Base-by-base conservation (phyloP, 1,140 invertebrate genomes). In the Arion vulgaris region DNA sequence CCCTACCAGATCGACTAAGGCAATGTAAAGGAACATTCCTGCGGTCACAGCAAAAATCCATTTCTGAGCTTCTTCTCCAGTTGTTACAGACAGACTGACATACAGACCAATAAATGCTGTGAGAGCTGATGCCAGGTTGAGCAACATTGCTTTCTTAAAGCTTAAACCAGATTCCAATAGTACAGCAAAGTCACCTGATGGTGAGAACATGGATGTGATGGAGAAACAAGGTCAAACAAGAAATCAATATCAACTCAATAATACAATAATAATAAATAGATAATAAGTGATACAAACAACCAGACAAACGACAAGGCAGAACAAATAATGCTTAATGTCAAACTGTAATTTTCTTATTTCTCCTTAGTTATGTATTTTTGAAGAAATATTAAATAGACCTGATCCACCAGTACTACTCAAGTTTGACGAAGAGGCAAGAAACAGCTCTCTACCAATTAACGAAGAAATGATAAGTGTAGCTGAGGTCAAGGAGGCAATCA, bases 121-220 rank as follows among this genome's bases (percentile, higher is more conserved):
- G 72, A 94, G 93, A 4, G 95, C 94, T 19, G 94, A 95, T 0
- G 95, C 88, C 78, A 95, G 94, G 88, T 95, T 96, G 88, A 94
- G 95, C 13, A 94, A 80, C 28, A 95, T 85, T 4, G 95, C 95
- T 86, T 95, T 93, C 68, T 93, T 92, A 83, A 95, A 93, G 0
- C 93, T 93, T 93, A 95, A 28, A 45, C 97, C 97, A 19, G 96
- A 96, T 92, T 97, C 96, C 57, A 98, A 93, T 26, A 98, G 93
- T 62, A 98, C 96, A 23, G 97, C 97, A 94, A 98, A 98, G 92
- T 98, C 97, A 62, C 96, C 96, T 96, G 90, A 74, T 15, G n/a
- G 68, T 13, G 32, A 38, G 19, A 36, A 9, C 15, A 36, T 34
- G 15, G 9, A 68, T 26, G 62, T n/a, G 9, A 9, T 9, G 62